Base-by-base conservation (phyloP, 2,888 invertebrate genomes). In the Ochlodes sylvanus region DNA sequence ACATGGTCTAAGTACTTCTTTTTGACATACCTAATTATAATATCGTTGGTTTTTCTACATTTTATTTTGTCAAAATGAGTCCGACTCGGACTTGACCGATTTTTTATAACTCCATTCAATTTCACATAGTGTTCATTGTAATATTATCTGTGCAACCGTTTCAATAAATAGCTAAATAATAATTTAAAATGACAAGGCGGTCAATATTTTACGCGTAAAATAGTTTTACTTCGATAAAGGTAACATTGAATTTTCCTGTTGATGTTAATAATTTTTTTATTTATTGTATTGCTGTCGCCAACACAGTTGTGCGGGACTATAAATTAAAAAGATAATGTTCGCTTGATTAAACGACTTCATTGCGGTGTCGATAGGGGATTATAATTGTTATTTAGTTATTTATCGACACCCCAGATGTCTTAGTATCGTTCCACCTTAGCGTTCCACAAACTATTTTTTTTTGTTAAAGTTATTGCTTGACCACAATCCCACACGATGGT, bases 201-300 rank as follows among this genome's bases (percentile, higher is more conserved):
- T 14, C 21, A 52, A 52, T 52, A 52, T 52, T 27, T 52, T 27
- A 52, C 14, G 1, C 52, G 52, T 14, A 52, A 52, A 52, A 52
- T 52, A 21, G 27, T 5, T 14, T 27, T 19, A 17, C 50, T 19
- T 17, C 19, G 17, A 10, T 19, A 7, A n/a, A 6, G 10, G 52
- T 52, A 27, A 27, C 15, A 52, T 52, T 52, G 17, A 27, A 52
- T 52, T 27, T 52, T 52, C 52, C 52, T 27, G 52, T 52, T 52
- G 1, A 14, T 14, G 52, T 27, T 1, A 52, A 52, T 52, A 52
- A 21, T 1, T 9, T 5, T 50, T 7, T 27, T 27, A 52, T 52
- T 52, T 27, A 52, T 27, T 50, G 19, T 19, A 50, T 50, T 50
- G 9, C 10, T 17, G 6, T 47, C 17, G 50, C 12, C 19, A 12